Percentiles rank a stretch among this genome's conserved stretches.
Evolutionary conservation across 2,113 vertebrate species (phyloP).

Genomic region (Aegithalos caudatus): DNA sequence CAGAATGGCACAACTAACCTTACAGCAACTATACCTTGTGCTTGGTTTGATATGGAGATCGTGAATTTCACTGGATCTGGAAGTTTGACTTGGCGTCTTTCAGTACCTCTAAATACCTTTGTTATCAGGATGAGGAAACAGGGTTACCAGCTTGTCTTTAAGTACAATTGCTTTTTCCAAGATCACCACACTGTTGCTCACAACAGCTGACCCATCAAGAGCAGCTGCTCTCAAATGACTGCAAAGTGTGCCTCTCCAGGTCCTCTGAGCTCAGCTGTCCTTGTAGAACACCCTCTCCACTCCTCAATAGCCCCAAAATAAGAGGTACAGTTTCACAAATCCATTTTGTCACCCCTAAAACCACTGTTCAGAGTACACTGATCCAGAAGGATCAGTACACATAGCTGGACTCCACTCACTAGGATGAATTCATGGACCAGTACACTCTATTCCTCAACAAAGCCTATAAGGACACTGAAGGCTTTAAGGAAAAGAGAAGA

Average conservation of each 20-base stretch:
- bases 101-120: background rate
- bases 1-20: background rate
- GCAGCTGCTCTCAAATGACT: background rate
- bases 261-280: background rate
- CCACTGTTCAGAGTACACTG: background rate
- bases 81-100: background rate
- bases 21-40: background rate
- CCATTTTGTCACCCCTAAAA: background rate
- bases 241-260: background rate
- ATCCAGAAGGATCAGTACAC: background rate
- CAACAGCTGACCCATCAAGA: background rate
- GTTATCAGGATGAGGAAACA: background rate
- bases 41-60: background rate
- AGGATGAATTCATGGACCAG: background rate
- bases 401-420: background rate
- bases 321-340: background rate
- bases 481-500: background rate
- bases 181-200: background rate
- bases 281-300: background rate
- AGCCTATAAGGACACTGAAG: background rate
- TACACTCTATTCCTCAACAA: background rate
- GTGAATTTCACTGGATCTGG: background rate
- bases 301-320: background rate
- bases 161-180: background rate
- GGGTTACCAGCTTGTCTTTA: background rate